Percentiles rank a stretch among this genome's conserved stretches.
Conservation (phyloP, 2,797 vertebrate species). For the Anguilla pacifica region DNA sequence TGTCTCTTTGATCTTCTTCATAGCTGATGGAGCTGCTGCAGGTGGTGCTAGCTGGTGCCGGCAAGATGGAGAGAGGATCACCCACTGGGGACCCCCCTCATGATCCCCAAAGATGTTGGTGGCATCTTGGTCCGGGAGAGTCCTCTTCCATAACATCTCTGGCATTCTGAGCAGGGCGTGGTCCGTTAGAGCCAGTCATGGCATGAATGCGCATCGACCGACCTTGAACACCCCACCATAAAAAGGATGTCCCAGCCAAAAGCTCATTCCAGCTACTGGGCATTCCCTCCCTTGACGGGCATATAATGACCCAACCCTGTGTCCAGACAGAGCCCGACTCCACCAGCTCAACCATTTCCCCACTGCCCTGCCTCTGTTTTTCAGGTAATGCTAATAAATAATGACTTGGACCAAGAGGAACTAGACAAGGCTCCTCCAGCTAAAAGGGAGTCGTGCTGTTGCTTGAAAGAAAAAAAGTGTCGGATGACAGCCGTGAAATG, state of each 20-base stretch:
- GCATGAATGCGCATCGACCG: not conserved
- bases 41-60: not conserved
- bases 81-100: not conserved
- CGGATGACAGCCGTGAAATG: conserved; percentile 28
- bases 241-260: not conserved
- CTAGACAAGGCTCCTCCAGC: not conserved
- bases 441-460: not conserved
- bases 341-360: conserved; percentile 21
- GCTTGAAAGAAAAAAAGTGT: conserved; percentile 3
- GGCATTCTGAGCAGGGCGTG: not conserved
- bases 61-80: not conserved
- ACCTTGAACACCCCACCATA: not conserved
- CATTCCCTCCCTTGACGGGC: not conserved
- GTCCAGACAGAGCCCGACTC: conserved; percentile 34
- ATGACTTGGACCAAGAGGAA: not conserved
- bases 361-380: conserved; percentile 20
- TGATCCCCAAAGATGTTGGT: not conserved
- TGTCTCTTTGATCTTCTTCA: conserved; percentile 15
- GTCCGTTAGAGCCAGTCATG: not conserved
- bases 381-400: not conserved
- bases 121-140: not conserved
- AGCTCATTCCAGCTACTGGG: not conserved
- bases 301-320: not conserved
- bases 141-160: conserved; percentile 6
- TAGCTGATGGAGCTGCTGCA: not conserved